Conservation (phyloP, 23 tunicate species). For the Ascidia mentula region DNA sequence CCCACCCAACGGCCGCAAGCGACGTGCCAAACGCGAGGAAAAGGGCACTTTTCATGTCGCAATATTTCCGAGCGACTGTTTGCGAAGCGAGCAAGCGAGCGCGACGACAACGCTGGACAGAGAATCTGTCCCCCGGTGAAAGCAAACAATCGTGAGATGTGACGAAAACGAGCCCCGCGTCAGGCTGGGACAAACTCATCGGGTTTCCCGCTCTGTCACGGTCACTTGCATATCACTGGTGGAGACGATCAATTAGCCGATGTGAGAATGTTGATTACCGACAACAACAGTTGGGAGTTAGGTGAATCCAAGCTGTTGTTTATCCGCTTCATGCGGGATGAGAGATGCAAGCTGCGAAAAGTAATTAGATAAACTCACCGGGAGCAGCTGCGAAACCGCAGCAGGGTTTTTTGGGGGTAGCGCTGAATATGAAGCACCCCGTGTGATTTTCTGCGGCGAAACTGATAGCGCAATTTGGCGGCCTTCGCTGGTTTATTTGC, state of each 20-base stretch:
- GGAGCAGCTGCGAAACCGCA: not conserved
- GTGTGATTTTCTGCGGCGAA: not conserved
- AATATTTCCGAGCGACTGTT: not conserved
- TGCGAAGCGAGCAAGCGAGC: slow-evolving; percentile 8
- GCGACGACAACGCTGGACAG: not conserved
- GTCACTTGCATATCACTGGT: slow-evolving; percentile 18
- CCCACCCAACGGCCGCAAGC: slow-evolving; percentile 2
- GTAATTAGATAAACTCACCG: not conserved
- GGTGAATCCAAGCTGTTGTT: no score
- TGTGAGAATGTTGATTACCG: slow-evolving; percentile 9
- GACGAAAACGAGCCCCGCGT: not conserved
- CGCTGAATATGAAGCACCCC: not conserved
- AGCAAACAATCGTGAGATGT: slow-evolving; percentile 10
- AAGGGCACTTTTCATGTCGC: slow-evolving; percentile 8
- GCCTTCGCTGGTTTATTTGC: not conserved
- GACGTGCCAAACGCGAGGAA: slow-evolving; percentile 5
- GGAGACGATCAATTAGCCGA: slow-evolving; percentile 6
- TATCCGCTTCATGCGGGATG: not conserved
- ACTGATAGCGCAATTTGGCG: not conserved
- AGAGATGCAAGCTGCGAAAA: not conserved
- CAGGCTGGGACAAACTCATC: slow-evolving; percentile 17
- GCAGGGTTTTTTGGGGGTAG: not conserved
- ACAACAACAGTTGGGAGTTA: not conserved
- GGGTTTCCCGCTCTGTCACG: slow-evolving; percentile 16
- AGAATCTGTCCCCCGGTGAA: slow-evolving; percentile 5